Evolutionary conservation across 2,113 vertebrate species (phyloP), one percentile per base, ranked within the genome.

Genomic region (Martes martes): DNA sequence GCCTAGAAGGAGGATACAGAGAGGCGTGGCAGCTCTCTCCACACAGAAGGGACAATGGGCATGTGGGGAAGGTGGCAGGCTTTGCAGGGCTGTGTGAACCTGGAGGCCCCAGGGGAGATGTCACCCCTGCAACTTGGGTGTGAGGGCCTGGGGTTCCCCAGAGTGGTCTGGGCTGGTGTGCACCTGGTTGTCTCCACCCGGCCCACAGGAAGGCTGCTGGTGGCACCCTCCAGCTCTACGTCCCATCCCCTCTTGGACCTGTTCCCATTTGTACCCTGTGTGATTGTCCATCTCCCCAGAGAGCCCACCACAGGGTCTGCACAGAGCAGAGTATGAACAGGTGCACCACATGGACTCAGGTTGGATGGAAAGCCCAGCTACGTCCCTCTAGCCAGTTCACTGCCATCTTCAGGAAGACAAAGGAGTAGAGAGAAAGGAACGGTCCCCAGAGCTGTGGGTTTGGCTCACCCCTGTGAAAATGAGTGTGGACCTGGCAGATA

Each of bases 1-100:
- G 23, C 80, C 28, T 36, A 18, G 36, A 31, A 73, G 42, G 36
- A 88, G 69, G 89, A 50, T 33, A 52, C 36, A 65, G 57, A 57
- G 36, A 50, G 28, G 47, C 5, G 10, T 28, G 82, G 47, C 24
- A 0, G 4, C 39, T 2, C 4, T 21, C 13, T 45, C 5, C 19
- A 47, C 28, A 23, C 47, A 79, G 65, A 33, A 21, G 21, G 28
- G 6, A 9, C 33, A 11, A 2, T 2, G 2, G 6, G 28, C 1
- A 1, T 13, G 0, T 33, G 67, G 36, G 24, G 28, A 33, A 28
- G 10, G 4, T 0, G 0, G 21, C 16, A 18, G 28, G 11, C n/a
- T 67, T 10, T 2, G 7, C 47, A 11, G 1, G 21, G 11, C 45
- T 13, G 0, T 50, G 52, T 82, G 61, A 61, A 47, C 21, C 11